Base-by-base conservation (phyloP, 2,797 vertebrate genomes). In the Pseudocheirus occidentalis region DNA sequence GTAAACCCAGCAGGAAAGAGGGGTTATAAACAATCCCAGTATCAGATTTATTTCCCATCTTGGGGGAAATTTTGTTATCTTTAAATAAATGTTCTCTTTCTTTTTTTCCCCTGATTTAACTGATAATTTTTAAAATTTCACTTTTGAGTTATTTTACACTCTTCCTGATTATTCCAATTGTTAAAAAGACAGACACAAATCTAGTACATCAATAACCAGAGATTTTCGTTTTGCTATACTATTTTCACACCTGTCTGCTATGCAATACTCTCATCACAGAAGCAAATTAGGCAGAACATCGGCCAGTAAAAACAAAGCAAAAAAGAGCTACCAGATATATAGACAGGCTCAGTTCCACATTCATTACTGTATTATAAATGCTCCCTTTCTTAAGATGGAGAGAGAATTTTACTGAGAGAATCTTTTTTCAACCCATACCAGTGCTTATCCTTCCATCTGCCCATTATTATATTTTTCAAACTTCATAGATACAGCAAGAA, bases 281-380 rank as follows among this genome's bases (percentile, higher is more conserved):
- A 99, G 99, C 99, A 99, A 99, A 99, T 99, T 99, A 99, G 99
- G 99, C 99, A 99, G 99, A 99, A 99, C 99, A 99, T 99, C 99
- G 99, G 99, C 99, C 99, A 99, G 99, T 99, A 99, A 99, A 99
- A 99, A 99, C 99, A 99, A 99, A 98, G 99, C 99, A 98, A 99
- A 94, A 90, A 99, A 99, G 99, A 99, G 99, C 99, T 99, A 99
- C 99, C 99, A 99, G 99, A 99, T 99, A 99, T 99, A 99, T 99
- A 99, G 99, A 99, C 99, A 99, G 99, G 99, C 99, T 99, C 98
- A 98, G 99, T 99, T 99, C 99, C 99, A 99, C 99, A 99, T 99
- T 99, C 99, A 99, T 99, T 99, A 99, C 99, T 99, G 99, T 99
- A 98, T 99, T 99, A 99, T 62, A 62, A 62, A 34, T 55, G 52